phyloP scores from a whole-genome alignment of 92 coral and sea anemone genomes.

The Anthopleura xanthogrammica region DNA sequence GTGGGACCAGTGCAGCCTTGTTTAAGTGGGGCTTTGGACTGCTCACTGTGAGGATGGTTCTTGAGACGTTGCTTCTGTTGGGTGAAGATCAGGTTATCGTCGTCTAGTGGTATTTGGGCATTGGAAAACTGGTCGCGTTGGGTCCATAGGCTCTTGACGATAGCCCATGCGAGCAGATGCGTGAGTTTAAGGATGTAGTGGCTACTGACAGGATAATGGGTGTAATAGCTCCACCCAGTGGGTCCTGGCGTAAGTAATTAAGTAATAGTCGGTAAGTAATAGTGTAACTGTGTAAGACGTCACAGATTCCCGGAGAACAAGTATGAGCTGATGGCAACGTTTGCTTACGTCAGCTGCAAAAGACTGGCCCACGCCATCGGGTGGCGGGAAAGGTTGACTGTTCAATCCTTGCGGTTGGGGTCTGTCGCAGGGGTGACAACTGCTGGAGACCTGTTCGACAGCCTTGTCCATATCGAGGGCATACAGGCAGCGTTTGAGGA shows the following conservation, averaged over 20 bases:
- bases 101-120: conserved; percentile 29
- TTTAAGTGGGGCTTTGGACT: conserved; percentile 41
- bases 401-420: conserved; percentile 37
- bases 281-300: conserved; percentile 52
- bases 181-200: conserved; percentile 46
- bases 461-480: conserved; percentile 62
- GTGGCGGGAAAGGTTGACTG: conserved; percentile 51
- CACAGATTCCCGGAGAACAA: conserved; percentile 41
- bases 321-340: conserved; percentile 49
- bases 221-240: conserved; percentile 41
- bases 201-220: conserved; percentile 45
- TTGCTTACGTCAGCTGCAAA: conserved; percentile 53
- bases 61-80: conserved; percentile 46
- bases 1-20: conserved; percentile 2
- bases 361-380: conserved; percentile 45
- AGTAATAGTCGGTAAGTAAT: too few species aligned
- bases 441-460: conserved; percentile 32
- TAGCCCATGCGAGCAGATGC: conserved; percentile 18
- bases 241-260: conserved; percentile 52
- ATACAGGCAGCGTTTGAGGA: conserved; percentile 50
- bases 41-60: conserved; percentile 59
- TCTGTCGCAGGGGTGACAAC: conserved; percentile 49
- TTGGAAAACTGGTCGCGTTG: conserved; percentile 56
- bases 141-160: conserved; percentile 67
- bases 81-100: conserved; percentile 9